Conservation (phyloP, 2,113 vertebrate genomes). For the Boleophthalmus pectinirostris region DNA sequence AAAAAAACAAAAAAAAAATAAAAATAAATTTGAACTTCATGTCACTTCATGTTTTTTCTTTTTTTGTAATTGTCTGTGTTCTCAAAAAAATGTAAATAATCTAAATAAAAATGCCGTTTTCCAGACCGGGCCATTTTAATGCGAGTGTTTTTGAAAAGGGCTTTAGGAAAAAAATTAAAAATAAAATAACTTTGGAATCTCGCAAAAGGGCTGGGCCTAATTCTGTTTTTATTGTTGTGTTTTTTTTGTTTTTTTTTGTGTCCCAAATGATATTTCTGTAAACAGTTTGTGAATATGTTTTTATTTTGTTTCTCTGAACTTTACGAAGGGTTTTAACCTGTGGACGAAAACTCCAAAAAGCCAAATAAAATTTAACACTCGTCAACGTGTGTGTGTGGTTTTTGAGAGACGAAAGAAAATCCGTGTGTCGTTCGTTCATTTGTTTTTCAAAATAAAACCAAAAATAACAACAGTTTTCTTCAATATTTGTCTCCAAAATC, state of each 20-base stretch:
- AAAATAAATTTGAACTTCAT: slow-evolving; percentile 42
- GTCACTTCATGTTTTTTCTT: slow-evolving; percentile 45
- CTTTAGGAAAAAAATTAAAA: slow-evolving; percentile 44
- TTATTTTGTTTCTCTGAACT: slow-evolving; percentile 70
- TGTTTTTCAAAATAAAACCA: no score
- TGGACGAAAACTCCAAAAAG: slow-evolving; percentile 70
- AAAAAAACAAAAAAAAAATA: slow-evolving; percentile 16
- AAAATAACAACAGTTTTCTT: no score
- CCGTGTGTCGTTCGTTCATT: no score
- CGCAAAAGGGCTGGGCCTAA: slow-evolving; percentile 81
- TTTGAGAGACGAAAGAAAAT: no score
- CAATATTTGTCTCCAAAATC: no score
- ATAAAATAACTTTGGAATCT: slow-evolving; percentile 57
- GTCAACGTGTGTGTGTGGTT: slow-evolving; percentile 8
- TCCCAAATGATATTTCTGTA: slow-evolving; percentile 50
- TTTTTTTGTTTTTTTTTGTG: slow-evolving; percentile 35
- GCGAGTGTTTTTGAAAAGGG: slow-evolving; percentile 32
- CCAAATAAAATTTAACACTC: slow-evolving; percentile 81
- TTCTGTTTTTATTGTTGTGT: slow-evolving; percentile 68
- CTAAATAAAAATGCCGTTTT: slow-evolving; percentile 32
- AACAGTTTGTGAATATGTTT: slow-evolving; percentile 70
- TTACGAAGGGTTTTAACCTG: slow-evolving; percentile 80
- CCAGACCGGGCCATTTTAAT: slow-evolving; percentile 42
- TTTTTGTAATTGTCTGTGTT: slow-evolving; percentile 47
- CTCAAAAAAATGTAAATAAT: slow-evolving; percentile 21